A percentile compares a stretch with the other conserved stretches of the same genome.
Conservation (phyloP, 2,888 invertebrate species). For the Dolichomitus sp. region DNA sequence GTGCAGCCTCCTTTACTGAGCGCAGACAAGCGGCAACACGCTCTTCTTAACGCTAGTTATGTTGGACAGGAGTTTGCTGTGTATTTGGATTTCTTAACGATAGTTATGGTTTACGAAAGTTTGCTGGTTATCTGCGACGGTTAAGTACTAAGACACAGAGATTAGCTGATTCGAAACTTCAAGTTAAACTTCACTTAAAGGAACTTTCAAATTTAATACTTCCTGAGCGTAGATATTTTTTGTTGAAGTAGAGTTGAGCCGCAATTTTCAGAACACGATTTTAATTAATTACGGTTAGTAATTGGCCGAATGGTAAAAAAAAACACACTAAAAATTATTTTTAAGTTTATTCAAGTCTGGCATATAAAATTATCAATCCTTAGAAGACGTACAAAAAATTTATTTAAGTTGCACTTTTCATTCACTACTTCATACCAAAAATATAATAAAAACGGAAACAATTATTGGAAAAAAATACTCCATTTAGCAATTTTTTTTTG, state of each 20-base stretch:
- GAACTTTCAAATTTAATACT: neutral
- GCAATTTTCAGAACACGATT: neutral
- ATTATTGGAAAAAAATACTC: no score
- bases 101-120: conserved; percentile 15
- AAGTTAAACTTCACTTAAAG: neutral
- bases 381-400: no score
- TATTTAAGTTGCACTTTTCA: no score
- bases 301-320: neutral
- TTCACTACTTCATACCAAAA: no score
- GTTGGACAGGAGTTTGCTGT: neutral
- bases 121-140: neutral
- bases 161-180: conserved; percentile 6
- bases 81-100: conserved; percentile 15
- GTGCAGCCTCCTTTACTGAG: conserved; percentile 8
- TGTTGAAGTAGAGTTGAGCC: neutral
- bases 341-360: neutral
- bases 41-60: neutral
- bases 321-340: neutral
- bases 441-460: no score
- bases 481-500: no score
- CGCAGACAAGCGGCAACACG: conserved; percentile 22
- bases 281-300: no score
- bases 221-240: neutral
- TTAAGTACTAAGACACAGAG: neutral
- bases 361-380: no score